phyloP scores from a whole-genome alignment of 2,113 vertebrate genomes.

The Mustela lutreola region DNA sequence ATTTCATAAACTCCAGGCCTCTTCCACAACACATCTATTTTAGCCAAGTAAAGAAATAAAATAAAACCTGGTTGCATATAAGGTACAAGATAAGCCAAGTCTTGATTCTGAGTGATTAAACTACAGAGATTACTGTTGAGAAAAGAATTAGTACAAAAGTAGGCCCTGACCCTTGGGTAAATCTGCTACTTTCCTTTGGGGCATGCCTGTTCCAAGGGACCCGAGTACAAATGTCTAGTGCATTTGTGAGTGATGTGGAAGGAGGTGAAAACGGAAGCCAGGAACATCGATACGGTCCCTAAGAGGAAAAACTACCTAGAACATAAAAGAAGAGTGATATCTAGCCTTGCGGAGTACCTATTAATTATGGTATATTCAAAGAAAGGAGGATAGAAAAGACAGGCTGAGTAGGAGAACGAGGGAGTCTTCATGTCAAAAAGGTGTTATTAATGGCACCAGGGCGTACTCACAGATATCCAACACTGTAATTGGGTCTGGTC shows the following conservation, averaged over 20 bases:
- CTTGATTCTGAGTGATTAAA: not conserved
- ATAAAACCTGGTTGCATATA: not conserved
- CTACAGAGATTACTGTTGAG: not conserved
- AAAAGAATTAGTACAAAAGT: not conserved
- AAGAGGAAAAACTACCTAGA: not conserved
- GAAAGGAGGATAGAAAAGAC: not conserved
- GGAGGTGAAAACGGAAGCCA: not conserved
- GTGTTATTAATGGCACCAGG: not conserved
- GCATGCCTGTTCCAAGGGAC: not conserved
- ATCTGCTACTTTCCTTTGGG: not conserved
- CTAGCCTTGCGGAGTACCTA: not conserved
- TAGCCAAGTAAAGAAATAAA: constrained; percentile 13
- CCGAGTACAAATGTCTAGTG: not conserved
- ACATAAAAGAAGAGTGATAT: not conserved
- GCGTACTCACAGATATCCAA: not conserved
- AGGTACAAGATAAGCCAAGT: not conserved
- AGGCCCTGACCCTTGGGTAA: not conserved
- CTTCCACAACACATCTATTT: not conserved
- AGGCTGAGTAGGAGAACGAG: not conserved
- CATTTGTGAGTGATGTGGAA: not conserved
- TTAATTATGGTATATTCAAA: not conserved
- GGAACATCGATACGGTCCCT: not conserved
- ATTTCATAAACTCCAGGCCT: not conserved
- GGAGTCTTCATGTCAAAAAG: accelerated
- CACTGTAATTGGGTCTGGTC: not conserved